Conservation (phyloP, 1,140 invertebrate genomes). For the Magallana angulata region DNA sequence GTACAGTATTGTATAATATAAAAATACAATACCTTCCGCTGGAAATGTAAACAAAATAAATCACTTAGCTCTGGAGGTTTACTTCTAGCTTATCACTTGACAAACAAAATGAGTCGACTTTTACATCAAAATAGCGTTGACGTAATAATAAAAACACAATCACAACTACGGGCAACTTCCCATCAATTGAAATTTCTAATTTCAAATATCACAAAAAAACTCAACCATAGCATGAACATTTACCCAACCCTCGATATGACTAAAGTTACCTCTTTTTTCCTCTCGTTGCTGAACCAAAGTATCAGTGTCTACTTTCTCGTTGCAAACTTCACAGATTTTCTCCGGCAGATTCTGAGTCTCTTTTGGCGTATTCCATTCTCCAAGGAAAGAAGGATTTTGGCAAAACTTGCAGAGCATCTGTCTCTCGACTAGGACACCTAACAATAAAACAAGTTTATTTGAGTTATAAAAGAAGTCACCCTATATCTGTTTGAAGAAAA, state of each 20-base stretch:
- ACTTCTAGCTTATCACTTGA: too few species aligned
- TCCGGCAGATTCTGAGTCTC: slow-evolving; percentile 64
- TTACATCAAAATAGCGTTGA: too few species aligned
- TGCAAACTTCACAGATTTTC: slow-evolving; percentile 64
- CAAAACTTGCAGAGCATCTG: slow-evolving; percentile 69
- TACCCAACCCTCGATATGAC: too few species aligned
- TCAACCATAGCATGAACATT: too few species aligned
- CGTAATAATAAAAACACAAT: too few species aligned
- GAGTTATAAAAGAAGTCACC: too few species aligned
- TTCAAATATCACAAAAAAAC: too few species aligned
- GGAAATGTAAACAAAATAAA: not conserved
- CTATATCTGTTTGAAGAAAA: too few species aligned
- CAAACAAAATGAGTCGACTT: too few species aligned
- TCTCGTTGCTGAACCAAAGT: slow-evolving; percentile 70
- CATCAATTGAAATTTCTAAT: too few species aligned
- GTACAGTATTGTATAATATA: not conserved
- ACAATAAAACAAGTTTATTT: not conserved
- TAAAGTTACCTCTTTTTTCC: slow-evolving; percentile 65
- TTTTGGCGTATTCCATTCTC: slow-evolving; percentile 74
- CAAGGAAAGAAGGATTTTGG: slow-evolving; percentile 65
- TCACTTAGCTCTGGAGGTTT: too few species aligned
- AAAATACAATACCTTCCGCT: not conserved
- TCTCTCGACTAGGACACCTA: slow-evolving; percentile 69
- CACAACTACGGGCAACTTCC: too few species aligned
- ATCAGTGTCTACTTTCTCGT: slow-evolving; percentile 64